These are phyloP conservation scores for Branchipolynoe longqiensis DNA, from an alignment of 2,888 invertebrate species.

Conservation along the genomic window DNA sequence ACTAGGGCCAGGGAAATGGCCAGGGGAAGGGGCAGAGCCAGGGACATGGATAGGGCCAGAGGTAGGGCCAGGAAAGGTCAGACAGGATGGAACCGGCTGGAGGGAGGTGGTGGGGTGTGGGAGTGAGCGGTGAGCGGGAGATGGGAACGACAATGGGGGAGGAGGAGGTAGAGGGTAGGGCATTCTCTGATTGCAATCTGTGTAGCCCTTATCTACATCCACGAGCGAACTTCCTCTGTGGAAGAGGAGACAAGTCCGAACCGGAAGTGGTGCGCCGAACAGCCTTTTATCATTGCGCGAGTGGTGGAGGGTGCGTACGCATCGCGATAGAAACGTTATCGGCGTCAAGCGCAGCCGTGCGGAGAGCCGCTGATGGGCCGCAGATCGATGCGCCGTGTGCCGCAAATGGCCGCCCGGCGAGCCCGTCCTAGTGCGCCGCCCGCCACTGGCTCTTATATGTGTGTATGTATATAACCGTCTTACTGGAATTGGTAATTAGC, in stretches of 20 bases:
- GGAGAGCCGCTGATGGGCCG: not conserved
- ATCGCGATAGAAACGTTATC: slow-evolving; percentile 46
- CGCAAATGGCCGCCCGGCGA: not conserved
- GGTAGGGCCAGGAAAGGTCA: no score
- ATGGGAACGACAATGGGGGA: not conserved
- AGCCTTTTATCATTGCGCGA: slow-evolving; percentile 30
- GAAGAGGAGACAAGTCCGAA: slow-evolving; percentile 9
- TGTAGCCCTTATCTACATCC: slow-evolving; percentile 7
- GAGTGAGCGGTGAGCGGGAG: not conserved
- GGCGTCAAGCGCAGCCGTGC: not conserved
- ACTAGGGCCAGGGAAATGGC: no score
- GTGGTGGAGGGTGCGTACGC: slow-evolving; percentile 41
- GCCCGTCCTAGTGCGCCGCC: no score
- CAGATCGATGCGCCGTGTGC: not conserved
- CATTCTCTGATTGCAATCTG: slow-evolving; percentile 22
- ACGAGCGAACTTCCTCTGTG: not conserved
- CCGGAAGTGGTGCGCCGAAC: slow-evolving; percentile 12
- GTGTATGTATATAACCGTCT: no score
- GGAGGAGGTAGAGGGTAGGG: not conserved
- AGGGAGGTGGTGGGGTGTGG: not conserved
- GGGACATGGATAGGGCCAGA: no score
- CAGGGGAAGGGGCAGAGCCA: no score
- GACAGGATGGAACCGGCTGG: not conserved
- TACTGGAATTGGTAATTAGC: no score
- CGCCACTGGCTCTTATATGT: no score